Percentiles rank a stretch among this genome's conserved stretches.
Conservation (phyloP, 2,888 invertebrate species). For the Chrysopilus asiliformis region DNA sequence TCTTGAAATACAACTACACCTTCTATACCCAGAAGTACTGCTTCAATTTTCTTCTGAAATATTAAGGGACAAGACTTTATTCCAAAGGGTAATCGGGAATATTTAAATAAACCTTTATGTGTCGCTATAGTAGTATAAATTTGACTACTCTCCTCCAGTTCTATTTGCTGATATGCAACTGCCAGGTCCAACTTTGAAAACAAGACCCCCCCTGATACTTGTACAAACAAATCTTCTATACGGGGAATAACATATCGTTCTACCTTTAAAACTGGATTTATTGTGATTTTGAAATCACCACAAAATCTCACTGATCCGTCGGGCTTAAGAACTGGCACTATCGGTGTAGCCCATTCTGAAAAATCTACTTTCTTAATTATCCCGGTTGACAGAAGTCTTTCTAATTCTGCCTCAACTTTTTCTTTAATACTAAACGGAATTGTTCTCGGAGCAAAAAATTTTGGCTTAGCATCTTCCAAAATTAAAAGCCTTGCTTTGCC, state of each 20-base stretch:
- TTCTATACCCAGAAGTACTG: conserved; percentile 19
- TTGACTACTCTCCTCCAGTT: conserved; percentile 2
- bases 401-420: too few relatives aligned
- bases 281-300: conserved; percentile 6
- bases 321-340: conserved; percentile 23
- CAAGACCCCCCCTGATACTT: not conserved
- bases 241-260: conserved; percentile 3
- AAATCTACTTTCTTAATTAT: conserved; percentile 16
- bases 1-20: conserved; percentile 21
- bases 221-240: conserved; percentile 5
- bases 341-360: conserved; percentile 22
- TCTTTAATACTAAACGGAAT: conserved; percentile 14
- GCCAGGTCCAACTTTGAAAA: conserved; percentile 5
- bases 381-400: too few relatives aligned
- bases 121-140: conserved; percentile 1
- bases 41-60: conserved; percentile 15
- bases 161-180: conserved; percentile 5
- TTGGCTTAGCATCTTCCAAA: conserved; percentile 11
- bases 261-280: conserved; percentile 1
- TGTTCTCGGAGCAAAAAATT: conserved; percentile 13
- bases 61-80: conserved; percentile 2
- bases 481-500: conserved; percentile 7
- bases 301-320: conserved; percentile 16
- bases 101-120: conserved; percentile 1
- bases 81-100: conserved; percentile 4